Percentiles rank a stretch among this genome's conserved stretches.
Evolutionary conservation across 2,797 vertebrate genomes (phyloP).

Genomic region (Epinephelus malabaricus): DNA sequence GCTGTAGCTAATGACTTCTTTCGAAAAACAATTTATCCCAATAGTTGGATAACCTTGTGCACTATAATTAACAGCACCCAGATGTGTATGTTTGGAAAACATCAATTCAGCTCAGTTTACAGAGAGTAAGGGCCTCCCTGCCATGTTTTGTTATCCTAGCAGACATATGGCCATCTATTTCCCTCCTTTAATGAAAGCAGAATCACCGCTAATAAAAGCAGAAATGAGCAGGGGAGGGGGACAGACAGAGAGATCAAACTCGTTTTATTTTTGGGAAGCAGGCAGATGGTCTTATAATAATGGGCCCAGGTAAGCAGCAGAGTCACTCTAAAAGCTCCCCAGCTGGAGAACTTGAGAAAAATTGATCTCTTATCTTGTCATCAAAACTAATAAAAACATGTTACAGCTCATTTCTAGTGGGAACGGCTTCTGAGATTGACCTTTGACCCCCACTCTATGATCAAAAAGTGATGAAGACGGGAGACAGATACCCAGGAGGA

Average conservation of each 20-base stretch:
- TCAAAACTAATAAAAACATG: slow-evolving; percentile 36
- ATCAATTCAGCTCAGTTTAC: background rate
- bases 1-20: background rate
- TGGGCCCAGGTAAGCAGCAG: slow-evolving; percentile 15
- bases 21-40: slow-evolving; percentile 12
- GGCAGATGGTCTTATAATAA: slow-evolving; percentile 47
- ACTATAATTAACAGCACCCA: slow-evolving; percentile 26
- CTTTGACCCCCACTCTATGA: background rate
- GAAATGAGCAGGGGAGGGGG: slow-evolving; percentile 11
- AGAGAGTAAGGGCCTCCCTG: no score
- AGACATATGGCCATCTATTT: slow-evolving; percentile 11
- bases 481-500: background rate
- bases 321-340: slow-evolving; percentile 29
- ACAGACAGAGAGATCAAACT: slow-evolving; percentile 14
- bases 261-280: slow-evolving; percentile 25
- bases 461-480: background rate
- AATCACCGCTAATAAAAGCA: slow-evolving; percentile 26
- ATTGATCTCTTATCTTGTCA: slow-evolving; percentile 34
- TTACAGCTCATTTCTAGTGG: slow-evolving; percentile 12
- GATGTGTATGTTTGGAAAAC: slow-evolving; percentile 22
- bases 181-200: slow-evolving; percentile 12
- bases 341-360: slow-evolving; percentile 12
- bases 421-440: slow-evolving; percentile 4
- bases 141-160: slow-evolving; percentile 6
- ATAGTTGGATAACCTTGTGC: slow-evolving; percentile 22